Evolutionary conservation across 2,113 vertebrate genomes (phyloP).

Genomic region (Heteronetta atricapilla): DNA sequence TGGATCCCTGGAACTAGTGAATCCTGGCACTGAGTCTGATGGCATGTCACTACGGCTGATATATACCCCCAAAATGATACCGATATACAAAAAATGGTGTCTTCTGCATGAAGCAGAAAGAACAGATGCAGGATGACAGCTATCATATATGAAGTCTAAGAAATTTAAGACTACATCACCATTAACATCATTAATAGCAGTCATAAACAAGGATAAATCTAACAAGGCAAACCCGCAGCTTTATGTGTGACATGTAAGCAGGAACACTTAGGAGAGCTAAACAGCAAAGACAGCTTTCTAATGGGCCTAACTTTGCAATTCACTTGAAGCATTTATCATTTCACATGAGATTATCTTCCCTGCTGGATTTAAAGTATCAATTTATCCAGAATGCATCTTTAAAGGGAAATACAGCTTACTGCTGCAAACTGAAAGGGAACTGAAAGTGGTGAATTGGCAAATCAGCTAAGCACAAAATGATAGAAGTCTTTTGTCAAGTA

Average conservation of each 20-base stretch:
- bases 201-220: background rate
- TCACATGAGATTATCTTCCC: background rate
- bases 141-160: background rate
- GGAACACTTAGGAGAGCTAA: background rate
- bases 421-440: background rate
- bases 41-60: background rate
- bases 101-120: background rate
- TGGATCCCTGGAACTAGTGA: conserved; percentile 5
- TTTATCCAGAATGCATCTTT: background rate
- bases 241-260: background rate
- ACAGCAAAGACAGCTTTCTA: background rate
- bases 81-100: background rate
- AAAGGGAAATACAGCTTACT: background rate
- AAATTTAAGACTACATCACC: background rate
- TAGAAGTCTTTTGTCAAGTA: background rate
- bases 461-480: background rate
- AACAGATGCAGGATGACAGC: background rate
- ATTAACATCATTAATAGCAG: background rate
- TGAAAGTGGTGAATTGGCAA: background rate
- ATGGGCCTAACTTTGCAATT: background rate
- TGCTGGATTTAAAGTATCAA: background rate
- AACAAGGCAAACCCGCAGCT: background rate
- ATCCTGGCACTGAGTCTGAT: conserved; percentile 1
- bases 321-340: background rate
- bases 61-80: background rate